A percentile compares a stretch with the other conserved stretches of the same genome.
Evolutionary conservation across 2,888 invertebrate species (phyloP).

Genomic region (Abscondita cerata): DNA sequence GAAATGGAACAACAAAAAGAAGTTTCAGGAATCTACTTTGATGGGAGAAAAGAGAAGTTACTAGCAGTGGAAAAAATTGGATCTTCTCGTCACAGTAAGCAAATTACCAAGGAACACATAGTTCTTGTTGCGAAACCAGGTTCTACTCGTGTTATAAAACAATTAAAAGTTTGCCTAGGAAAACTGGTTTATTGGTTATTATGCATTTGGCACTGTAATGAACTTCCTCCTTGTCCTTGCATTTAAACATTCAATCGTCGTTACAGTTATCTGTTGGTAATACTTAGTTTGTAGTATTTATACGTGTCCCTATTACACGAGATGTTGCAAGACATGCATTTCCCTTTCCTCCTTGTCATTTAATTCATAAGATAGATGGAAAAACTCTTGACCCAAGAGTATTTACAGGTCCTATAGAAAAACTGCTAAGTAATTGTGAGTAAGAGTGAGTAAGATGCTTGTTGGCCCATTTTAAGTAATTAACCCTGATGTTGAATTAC

Average conservation of each 20-base stretch:
- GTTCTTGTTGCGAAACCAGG: too few relatives aligned
- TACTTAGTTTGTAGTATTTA: too few relatives aligned
- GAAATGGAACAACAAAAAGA: background rate
- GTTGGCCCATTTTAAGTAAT: constrained; percentile 14
- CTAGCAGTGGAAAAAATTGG: background rate
- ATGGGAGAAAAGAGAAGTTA: background rate
- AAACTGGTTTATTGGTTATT: background rate
- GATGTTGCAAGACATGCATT: too few relatives aligned
- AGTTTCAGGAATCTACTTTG: background rate
- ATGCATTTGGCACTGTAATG: background rate
- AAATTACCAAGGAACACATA: too few relatives aligned
- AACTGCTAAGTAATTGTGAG: constrained; percentile 33
- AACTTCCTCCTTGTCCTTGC: background rate
- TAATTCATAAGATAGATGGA: constrained; percentile 32
- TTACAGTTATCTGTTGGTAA: too few relatives aligned
- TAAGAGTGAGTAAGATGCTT: too few relatives aligned
- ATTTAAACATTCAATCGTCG: too few relatives aligned
- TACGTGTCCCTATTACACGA: too few relatives aligned
- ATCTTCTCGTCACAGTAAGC: background rate
- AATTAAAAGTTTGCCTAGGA: background rate
- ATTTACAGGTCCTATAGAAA: constrained; percentile 40
- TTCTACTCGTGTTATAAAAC: background rate
- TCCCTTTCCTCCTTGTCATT: background rate
- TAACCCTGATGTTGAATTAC: background rate
- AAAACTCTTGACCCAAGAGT: constrained; percentile 37